These are phyloP conservation scores for Pristionchus mayeri DNA, from an alignment of 2,888 invertebrate species.

Conservation along the genomic window DNA sequence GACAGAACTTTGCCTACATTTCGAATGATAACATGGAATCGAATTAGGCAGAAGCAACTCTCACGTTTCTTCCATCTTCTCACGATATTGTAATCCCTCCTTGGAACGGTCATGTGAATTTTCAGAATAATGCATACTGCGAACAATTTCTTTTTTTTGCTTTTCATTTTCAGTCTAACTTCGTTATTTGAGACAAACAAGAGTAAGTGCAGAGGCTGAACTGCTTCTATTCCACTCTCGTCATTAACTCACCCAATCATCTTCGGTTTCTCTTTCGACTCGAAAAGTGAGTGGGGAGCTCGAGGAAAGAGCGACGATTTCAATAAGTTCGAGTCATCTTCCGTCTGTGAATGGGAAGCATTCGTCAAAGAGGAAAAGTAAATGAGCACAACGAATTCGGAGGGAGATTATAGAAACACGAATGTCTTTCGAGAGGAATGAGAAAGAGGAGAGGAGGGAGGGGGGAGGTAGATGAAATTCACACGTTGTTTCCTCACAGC, in stretches of 20 bases:
- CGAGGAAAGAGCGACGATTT: background rate
- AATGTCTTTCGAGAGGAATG: background rate
- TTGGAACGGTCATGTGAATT: too few relatives aligned
- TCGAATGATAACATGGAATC: too few relatives aligned
- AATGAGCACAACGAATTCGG: background rate
- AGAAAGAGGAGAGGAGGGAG: background rate
- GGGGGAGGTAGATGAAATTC: background rate
- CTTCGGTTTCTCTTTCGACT: background rate
- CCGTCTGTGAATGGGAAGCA: background rate
- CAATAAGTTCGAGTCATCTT: constrained; percentile 11
- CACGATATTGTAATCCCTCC: too few relatives aligned
- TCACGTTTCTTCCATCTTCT: too few relatives aligned
- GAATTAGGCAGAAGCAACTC: too few relatives aligned
- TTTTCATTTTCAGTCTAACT: too few relatives aligned
- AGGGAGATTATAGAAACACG: constrained; percentile 5
- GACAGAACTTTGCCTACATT: too few relatives aligned
- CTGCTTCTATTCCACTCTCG: too few relatives aligned
- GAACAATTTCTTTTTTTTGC: too few relatives aligned
- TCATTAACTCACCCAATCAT: constrained; percentile 18
- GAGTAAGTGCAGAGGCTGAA: too few relatives aligned
- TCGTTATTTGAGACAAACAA: too few relatives aligned
- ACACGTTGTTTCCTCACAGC: constrained; percentile 15
- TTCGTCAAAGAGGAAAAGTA: background rate
- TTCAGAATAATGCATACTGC: too few relatives aligned
- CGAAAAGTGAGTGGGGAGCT: background rate